A percentile compares a stretch with the other conserved stretches of the same genome.
Conservation (phyloP, 2,797 vertebrate genomes). For the Taeniopygia guttata region DNA sequence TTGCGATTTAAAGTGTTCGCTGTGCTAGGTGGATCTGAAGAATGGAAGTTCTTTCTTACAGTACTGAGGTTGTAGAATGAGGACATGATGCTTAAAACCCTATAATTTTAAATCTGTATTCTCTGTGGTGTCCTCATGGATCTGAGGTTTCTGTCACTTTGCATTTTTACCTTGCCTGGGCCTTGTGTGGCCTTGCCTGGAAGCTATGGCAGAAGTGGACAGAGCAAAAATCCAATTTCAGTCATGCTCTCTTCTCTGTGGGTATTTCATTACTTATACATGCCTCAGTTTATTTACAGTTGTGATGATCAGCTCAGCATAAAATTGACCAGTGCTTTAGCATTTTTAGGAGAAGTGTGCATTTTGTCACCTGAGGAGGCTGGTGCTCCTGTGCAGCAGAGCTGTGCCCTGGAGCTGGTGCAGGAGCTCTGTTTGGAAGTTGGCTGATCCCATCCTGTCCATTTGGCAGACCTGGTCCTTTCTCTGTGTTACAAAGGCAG, state of each 20-base stretch:
- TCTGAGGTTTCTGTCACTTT: background rate
- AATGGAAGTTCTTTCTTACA: background rate
- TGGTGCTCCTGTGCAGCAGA: background rate
- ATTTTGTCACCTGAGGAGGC: background rate
- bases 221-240: background rate
- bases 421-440: background rate
- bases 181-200: background rate
- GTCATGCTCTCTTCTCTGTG: background rate
- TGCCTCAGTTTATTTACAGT: background rate
- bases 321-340: background rate
- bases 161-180: background rate
- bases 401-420: background rate
- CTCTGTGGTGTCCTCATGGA: background rate
- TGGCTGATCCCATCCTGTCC: background rate
- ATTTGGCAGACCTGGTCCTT: fast-evolving
- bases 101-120: background rate
- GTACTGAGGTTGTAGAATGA: background rate
- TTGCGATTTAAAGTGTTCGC: background rate
- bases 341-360: background rate
- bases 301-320: background rate
- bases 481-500: background rate
- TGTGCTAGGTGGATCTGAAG: background rate
- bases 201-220: background rate
- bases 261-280: background rate
- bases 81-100: background rate